Evolutionary conservation across 53 echinoderm and acorn worm species (phyloP), one percentile per base, ranked within the genome.

Genomic region (Zoroaster sp.): DNA sequence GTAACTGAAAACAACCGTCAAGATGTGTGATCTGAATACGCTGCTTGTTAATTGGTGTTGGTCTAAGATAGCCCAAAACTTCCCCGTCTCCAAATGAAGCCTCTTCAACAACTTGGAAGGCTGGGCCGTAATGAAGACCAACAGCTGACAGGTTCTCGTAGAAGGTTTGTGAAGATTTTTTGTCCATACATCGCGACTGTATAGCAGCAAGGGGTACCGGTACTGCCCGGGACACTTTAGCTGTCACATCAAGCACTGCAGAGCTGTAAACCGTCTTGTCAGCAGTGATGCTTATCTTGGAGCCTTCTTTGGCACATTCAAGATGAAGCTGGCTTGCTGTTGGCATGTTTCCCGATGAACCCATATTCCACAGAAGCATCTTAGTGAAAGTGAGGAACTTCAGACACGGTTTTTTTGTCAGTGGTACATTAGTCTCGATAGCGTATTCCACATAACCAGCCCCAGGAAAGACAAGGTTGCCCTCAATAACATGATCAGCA

Each of bases 1-100:
- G 72, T 11, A 93, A 87, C 74, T 96, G 96, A 73, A 96, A 93
- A 80, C 94, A 91, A 10, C 91, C 94, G 63, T 91, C 93, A 13
- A 94, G 69, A 30, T 89, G 93, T 13, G 96, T 92, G 13, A 93
- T 93, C 23, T 91, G 90, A 31, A 93, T 92, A 8, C 93, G 91
- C 67, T 95, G 93, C 86, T 91, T 96, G 70, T 91, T 87, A 42
- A 76, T 86, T 54, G 83, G 81, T 34, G 44, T 40, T 10, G 88
- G 66, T 11, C 33, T 35, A 34, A 95, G 80, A 38, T 75, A 76
- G 6, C 83, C 91, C 8, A 96, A 46, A 33, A 80, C 34, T 68
- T 96, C 96, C 3, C 92, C 95, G 42, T 93, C 92, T 18, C 96
- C 96, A 23, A 93, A 35, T 32, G 81, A 43, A n/a, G 89, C 92